Evolutionary conservation across 64 coral and sea anemone genomes (phyloP), one percentile per base, ranked within the genome.

Genomic region (Pachyseris speciosa): DNA sequence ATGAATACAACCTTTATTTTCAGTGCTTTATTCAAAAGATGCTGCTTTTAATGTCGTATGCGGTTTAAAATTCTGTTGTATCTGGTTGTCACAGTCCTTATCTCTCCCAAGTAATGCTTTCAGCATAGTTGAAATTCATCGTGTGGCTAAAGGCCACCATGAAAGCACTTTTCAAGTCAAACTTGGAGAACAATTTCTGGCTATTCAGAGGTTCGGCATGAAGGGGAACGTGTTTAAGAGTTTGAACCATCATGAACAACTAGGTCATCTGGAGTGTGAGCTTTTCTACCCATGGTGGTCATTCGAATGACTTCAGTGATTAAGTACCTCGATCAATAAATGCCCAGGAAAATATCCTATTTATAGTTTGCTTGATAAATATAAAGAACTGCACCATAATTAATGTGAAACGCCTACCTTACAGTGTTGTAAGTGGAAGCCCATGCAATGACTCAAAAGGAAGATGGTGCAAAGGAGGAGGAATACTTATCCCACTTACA

Each of bases 251-350:
- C 51, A 19, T 55, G 51, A 19, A 55, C 51, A 55, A 55, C 51
- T 55, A 55, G 51, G 51, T 55, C 51, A 55, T 55, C 51, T 55
- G 51, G 51, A 55, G 51, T 19, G 4, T 55, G 51, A 3, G 51
- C 51, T 55, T 55, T 9, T 55, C 51, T 9, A 55, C 12, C 51
- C 51, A 19, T 55, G 12, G 51, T 55, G 51, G 51, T 55, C 4
- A 55, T 55, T 55, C 51, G 51, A 55, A 55, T 17, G 51, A 55
- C 15, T 55, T 55, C 51, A 55, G 51, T 55, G 51, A 19, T n/a
- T 55, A 55, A 55, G 51, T 67, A 67, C 64, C 64, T 67, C 64
- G 64, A 27, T 67, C 64, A 67, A 67, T 22, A 67, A 67, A 67
- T 67, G 64, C 29, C 64, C 64, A 29, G 64, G 1, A 67, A 67